Percentiles rank a stretch among this genome's conserved stretches.
These are phyloP conservation scores for Pteromalus puparum DNA, from an alignment of 1,140 invertebrate genomes.

Conservation along the genomic window DNA sequence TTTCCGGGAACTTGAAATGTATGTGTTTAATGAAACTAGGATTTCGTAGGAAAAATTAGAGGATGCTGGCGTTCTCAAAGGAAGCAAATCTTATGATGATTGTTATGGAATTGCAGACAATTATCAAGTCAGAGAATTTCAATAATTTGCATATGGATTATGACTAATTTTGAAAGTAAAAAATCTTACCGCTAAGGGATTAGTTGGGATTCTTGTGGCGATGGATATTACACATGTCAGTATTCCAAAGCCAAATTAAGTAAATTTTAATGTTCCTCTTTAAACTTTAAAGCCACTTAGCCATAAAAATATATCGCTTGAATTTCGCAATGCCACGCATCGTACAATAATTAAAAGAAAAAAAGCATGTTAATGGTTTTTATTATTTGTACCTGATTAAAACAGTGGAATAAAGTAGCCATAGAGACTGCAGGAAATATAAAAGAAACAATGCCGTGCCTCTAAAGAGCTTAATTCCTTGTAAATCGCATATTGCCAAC, in stretches of 20 bases:
- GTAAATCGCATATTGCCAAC: constrained; percentile 26
- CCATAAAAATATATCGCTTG: constrained; percentile 49
- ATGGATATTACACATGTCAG: constrained; percentile 57
- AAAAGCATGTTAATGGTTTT: constrained; percentile 31
- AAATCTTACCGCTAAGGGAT: constrained; percentile 48
- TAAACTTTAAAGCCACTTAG: constrained; percentile 52
- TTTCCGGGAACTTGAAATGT: constrained; percentile 38
- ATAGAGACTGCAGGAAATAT: constrained; percentile 49
- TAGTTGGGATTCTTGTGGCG: constrained; percentile 53
- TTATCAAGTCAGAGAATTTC: constrained; percentile 3
- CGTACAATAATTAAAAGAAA: constrained; percentile 47
- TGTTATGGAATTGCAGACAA: constrained; percentile 33
- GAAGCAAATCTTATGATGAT: constrained; percentile 29
- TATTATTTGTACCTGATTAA: constrained; percentile 51
- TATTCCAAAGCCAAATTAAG: constrained; percentile 58
- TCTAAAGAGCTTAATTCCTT: constrained; percentile 31
- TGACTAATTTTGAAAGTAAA: constrained; percentile 37
- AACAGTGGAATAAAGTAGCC: constrained; percentile 44
- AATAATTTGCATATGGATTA: constrained; percentile 48
- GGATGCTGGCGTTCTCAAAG: constrained; percentile 52
- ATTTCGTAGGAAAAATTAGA: constrained; percentile 45
- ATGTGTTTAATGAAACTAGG: constrained; percentile 28
- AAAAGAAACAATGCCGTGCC: constrained; percentile 31
- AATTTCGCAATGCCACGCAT: constrained; percentile 47
- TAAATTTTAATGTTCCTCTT: constrained; percentile 54